A percentile compares a stretch with the other conserved stretches of the same genome.
Conservation (phyloP, 2,888 invertebrate species). For the Spodoptera picta region DNA sequence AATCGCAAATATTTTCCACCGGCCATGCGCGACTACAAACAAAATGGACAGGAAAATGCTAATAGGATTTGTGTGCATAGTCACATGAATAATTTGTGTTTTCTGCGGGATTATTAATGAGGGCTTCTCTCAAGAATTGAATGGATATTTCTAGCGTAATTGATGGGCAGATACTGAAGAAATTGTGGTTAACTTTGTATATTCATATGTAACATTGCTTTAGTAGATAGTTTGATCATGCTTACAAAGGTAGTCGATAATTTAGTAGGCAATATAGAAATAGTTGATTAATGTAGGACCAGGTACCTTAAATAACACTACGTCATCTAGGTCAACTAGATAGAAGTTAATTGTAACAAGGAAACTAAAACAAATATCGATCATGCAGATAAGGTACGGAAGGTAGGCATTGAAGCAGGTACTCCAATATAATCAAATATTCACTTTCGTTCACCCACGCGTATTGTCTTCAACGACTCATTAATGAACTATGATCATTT, state of each 20-base stretch:
- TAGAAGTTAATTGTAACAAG: slow-evolving; percentile 51
- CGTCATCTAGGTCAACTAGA: slow-evolving; percentile 27
- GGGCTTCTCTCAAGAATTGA: slow-evolving; percentile 41
- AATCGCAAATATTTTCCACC: slow-evolving; percentile 54
- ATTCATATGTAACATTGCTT: slow-evolving; percentile 1
- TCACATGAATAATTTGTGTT: slow-evolving; percentile 59
- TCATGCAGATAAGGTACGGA: slow-evolving; percentile 52
- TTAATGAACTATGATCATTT: slow-evolving; percentile 70
- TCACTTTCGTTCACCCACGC: slow-evolving; percentile 79
- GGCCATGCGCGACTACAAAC: slow-evolving; percentile 46
- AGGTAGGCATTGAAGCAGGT: slow-evolving; percentile 40
- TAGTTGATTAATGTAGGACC: slow-evolving; percentile 8
- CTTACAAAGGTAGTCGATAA: too few relatives aligned
- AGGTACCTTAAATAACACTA: neutral
- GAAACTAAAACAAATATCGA: slow-evolving; percentile 55
- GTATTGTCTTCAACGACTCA: slow-evolving; percentile 69
- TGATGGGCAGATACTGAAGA: slow-evolving; percentile 30
- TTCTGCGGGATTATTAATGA: slow-evolving; percentile 56
- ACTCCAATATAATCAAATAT: slow-evolving; percentile 68
- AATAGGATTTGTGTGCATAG: slow-evolving; percentile 60
- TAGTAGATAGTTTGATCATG: neutral
- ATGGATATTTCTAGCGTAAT: slow-evolving; percentile 33
- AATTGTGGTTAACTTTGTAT: slow-evolving; percentile 4
- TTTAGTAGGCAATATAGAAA: neutral
- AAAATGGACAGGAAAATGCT: slow-evolving; percentile 56